Conservation (phyloP, 2,113 vertebrate genomes). For the Leptobrachium ailaonicum region DNA sequence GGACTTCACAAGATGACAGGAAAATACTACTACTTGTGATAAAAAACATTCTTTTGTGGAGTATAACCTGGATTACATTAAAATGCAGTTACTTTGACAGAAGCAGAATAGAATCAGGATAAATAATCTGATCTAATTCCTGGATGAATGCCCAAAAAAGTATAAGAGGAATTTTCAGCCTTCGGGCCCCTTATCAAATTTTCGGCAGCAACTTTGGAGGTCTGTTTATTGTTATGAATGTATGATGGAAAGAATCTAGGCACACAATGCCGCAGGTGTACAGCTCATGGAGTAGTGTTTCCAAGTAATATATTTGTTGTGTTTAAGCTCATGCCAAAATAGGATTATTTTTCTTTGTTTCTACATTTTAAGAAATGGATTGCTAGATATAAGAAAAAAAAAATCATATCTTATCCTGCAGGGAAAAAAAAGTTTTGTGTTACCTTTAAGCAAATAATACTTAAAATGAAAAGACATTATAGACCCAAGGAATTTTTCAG, state of each 20-base stretch:
- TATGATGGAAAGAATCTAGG: slow-evolving; percentile 67
- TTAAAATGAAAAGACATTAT: no score
- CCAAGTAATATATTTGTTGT: slow-evolving; percentile 56
- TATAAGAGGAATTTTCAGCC: slow-evolving; percentile 67
- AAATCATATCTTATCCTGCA: not conserved
- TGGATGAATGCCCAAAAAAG: slow-evolving; percentile 70
- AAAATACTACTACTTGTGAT: slow-evolving; percentile 71
- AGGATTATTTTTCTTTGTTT: slow-evolving; percentile 60
- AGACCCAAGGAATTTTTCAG: no score
- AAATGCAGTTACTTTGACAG: slow-evolving; percentile 73
- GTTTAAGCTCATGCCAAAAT: slow-evolving; percentile 63
- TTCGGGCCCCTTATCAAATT: slow-evolving; percentile 67
- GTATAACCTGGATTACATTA: slow-evolving; percentile 80
- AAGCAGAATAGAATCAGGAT: slow-evolving; percentile 64
- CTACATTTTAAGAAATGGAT: slow-evolving; percentile 58
- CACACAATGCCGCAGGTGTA: slow-evolving; percentile 73
- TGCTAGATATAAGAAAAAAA: slow-evolving; percentile 15
- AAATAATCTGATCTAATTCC: slow-evolving; percentile 73
- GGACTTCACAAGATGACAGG: slow-evolving; percentile 80
- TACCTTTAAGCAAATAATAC: no score
- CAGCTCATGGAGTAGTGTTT: slow-evolving; percentile 57
- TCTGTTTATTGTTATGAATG: slow-evolving; percentile 73
- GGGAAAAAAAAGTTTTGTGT: not conserved
- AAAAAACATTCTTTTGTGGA: slow-evolving; percentile 67
- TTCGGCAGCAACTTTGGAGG: slow-evolving; percentile 71